A percentile compares a stretch with the other conserved stretches of the same genome.
These are phyloP conservation scores for Mesopsocus fuscifrons DNA, from an alignment of 2,888 invertebrate species.

Conservation along the genomic window DNA sequence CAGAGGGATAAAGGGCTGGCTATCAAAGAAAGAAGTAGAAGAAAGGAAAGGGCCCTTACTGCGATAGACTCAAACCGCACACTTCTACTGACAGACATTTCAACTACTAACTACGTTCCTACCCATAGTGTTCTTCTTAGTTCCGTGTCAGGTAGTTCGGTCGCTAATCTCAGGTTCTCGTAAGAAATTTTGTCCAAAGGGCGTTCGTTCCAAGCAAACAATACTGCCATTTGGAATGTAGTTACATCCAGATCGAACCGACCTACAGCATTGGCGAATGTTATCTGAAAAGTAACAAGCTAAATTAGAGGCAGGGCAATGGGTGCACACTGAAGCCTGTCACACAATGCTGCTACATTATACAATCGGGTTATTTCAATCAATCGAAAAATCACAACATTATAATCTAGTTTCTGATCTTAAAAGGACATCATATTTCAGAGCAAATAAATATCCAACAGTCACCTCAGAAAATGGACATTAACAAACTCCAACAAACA, in stretches of 20 bases:
- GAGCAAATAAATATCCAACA: no score
- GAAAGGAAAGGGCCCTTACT: no score
- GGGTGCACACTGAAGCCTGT: background rate
- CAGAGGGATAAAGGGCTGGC: no score
- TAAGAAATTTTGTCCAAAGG: slow-evolving; percentile 85
- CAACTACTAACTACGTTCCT: slow-evolving; percentile 12
- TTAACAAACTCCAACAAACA: no score
- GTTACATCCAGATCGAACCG: slow-evolving; percentile 96
- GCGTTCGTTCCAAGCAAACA: slow-evolving; percentile 97
- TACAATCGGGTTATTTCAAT: background rate
- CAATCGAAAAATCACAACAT: no score
- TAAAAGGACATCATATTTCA: no score
- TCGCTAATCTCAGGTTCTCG: slow-evolving; percentile 88
- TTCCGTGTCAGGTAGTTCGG: slow-evolving; percentile 92
- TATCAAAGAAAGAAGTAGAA: no score
- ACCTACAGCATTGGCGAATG: slow-evolving; percentile 80
- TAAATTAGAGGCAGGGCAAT: slow-evolving; percentile 1
- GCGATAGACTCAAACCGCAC: no score
- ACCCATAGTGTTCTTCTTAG: slow-evolving; percentile 79
- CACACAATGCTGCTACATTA: slow-evolving; percentile 9
- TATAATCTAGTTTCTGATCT: no score
- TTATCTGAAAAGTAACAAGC: slow-evolving; percentile 39
- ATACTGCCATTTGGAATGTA: slow-evolving; percentile 98
- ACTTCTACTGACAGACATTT: no score
- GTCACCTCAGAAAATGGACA: no score